Conservation (phyloP, 2,797 vertebrate species). For the Kryptolebias ocellatus region DNA sequence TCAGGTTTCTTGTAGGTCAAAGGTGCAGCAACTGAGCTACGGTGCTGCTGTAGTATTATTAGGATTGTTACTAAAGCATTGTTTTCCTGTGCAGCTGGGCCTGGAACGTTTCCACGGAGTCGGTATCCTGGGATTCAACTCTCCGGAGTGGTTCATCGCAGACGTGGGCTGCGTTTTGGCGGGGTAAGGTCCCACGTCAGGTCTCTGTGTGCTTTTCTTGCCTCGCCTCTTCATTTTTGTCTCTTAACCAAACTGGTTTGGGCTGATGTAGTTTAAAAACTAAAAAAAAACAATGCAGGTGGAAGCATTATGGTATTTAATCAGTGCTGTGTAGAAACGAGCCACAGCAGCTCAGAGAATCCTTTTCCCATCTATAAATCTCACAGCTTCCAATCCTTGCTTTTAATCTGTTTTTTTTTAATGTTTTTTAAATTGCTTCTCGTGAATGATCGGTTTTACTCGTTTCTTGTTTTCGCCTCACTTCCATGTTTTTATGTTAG, state of each 20-base stretch:
- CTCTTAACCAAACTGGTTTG: conserved; percentile 3
- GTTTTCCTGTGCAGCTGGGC: conserved; percentile 71
- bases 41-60: background rate
- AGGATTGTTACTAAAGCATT: conserved; percentile 27
- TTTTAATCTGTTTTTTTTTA: too few relatives aligned
- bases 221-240: conserved; percentile 1
- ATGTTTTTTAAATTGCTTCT: too few relatives aligned
- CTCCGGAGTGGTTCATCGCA: conserved; percentile 85
- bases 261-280: background rate
- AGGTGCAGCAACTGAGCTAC: conserved; percentile 17
- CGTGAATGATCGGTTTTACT: too few relatives aligned
- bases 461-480: too few relatives aligned
- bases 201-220: too few relatives aligned
- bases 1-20: conserved; percentile 51
- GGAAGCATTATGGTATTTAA: background rate
- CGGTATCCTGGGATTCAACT: conserved; percentile 85
- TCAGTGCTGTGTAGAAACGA: background rate
- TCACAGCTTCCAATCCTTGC: too few relatives aligned
- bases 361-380: too few relatives aligned
- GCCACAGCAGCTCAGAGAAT: background rate
- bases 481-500: too few relatives aligned
- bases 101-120: conserved; percentile 83
- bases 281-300: background rate
- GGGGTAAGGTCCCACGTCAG: conserved; percentile 67
- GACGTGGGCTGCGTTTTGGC: conserved; percentile 82